Evolutionary conservation across 2,113 vertebrate species (phyloP).

Genomic region (Lepus europaeus): DNA sequence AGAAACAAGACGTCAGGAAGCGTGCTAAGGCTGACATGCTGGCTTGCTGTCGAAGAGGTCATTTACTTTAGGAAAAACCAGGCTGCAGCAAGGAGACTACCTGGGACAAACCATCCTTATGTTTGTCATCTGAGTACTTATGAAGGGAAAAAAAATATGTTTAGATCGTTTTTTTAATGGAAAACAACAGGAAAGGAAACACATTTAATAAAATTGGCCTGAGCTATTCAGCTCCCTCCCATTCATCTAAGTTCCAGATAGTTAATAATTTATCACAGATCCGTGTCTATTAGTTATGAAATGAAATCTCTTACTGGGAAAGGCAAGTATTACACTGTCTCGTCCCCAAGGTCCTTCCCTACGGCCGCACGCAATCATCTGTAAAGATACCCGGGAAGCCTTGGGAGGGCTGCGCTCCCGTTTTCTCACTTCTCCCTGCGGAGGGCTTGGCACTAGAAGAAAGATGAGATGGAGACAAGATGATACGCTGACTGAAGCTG

Average conservation of each 20-base stretch:
- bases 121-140: neutral
- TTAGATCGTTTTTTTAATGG: neutral
- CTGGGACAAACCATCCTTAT: neutral
- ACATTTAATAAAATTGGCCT: neutral
- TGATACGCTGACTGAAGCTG: constrained; percentile 30
- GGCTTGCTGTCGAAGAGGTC: neutral
- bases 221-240: neutral
- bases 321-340: constrained; percentile 1
- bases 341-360: constrained; percentile 20
- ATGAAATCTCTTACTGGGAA: constrained; percentile 55
- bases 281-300: constrained; percentile 37
- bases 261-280: constrained; percentile 43
- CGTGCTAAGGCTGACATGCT: neutral
- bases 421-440: constrained; percentile 74
- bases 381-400: constrained; percentile 54
- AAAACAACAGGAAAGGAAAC: constrained; percentile 15
- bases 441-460: constrained; percentile 57
- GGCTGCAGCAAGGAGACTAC: neutral
- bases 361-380: neutral
- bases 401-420: constrained; percentile 49
- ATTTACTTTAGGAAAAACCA: neutral
- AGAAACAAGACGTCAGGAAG: neutral
- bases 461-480: constrained; percentile 58
- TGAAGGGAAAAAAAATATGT: neutral
- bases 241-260: neutral